These are phyloP conservation scores for Girardinichthys multiradiatus DNA, from an alignment of 2,113 vertebrate genomes.

Conservation along the genomic window DNA sequence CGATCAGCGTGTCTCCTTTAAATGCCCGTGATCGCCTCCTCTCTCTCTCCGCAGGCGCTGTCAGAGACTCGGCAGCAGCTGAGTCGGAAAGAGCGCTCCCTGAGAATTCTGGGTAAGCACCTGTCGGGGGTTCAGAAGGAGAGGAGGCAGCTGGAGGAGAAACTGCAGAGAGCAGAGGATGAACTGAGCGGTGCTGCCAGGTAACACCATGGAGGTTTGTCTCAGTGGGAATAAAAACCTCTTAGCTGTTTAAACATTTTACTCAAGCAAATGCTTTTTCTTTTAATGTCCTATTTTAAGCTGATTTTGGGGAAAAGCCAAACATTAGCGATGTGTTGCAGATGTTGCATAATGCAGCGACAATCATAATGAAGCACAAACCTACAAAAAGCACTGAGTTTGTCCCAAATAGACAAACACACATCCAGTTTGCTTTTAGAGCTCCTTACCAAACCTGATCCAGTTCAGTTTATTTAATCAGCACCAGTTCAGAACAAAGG, in stretches of 20 bases:
- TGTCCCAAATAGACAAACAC: no score
- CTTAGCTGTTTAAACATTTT: no score
- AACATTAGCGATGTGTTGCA: neutral
- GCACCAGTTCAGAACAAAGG: no score
- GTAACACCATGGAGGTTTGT: slow-evolving; percentile 14
- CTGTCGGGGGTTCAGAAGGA: slow-evolving; percentile 67
- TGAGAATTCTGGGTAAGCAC: slow-evolving; percentile 74
- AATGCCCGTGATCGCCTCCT: no score
- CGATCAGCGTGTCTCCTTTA: no score
- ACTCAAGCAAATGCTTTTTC: no score
- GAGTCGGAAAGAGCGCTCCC: slow-evolving; percentile 67
- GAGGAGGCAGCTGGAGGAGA: slow-evolving; percentile 61
- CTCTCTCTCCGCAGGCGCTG: slow-evolving; percentile 28
- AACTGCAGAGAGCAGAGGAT: slow-evolving; percentile 40
- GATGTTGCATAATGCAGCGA: no score
- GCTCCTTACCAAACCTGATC: no score
- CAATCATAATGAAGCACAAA: no score
- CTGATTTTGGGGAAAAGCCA: neutral
- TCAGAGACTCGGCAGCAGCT: slow-evolving; percentile 54
- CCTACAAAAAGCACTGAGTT: no score
- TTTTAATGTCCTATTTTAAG: neutral
- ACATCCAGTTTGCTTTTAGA: no score
- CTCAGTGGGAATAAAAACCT: neutral
- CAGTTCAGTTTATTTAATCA: no score
- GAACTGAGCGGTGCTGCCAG: slow-evolving; percentile 43